These are phyloP conservation scores for Macquaria ambigua DNA, from an alignment of 2,113 vertebrate genomes.

Conservation along the genomic window DNA sequence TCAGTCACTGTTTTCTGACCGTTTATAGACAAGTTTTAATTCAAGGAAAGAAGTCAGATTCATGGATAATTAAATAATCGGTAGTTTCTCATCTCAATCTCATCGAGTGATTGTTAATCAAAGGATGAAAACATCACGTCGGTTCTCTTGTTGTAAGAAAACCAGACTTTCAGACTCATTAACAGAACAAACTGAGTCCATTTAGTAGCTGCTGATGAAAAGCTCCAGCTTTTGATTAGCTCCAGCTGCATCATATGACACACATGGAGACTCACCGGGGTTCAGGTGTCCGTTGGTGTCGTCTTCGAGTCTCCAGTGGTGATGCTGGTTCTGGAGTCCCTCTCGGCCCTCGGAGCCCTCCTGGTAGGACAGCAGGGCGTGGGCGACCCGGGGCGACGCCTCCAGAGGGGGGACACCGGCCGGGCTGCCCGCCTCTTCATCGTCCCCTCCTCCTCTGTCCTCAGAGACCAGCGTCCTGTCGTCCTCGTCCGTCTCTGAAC, in stretches of 20 bases:
- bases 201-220: too few relatives aligned
- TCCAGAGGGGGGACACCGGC: constrained; percentile 88
- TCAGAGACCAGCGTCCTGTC: constrained; percentile 92
- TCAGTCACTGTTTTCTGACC: too few relatives aligned
- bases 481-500: constrained; percentile 95
- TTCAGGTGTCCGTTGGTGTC: constrained; percentile 88
- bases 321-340: constrained; percentile 82
- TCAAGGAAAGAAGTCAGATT: too few relatives aligned
- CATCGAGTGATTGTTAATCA: too few relatives aligned
- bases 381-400: constrained; percentile 89
- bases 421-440: constrained; percentile 90
- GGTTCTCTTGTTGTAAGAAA: too few relatives aligned
- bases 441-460: constrained; percentile 74
- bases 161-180: too few relatives aligned
- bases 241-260: too few relatives aligned
- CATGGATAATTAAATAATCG: too few relatives aligned
- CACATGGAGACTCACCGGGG: constrained; percentile 84
- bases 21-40: not conserved
- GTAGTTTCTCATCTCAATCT: too few relatives aligned
- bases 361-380: constrained; percentile 87
- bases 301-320: constrained; percentile 87
- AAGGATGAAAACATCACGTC: too few relatives aligned
- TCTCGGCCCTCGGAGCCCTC: constrained; percentile 89
- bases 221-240: too few relatives aligned
- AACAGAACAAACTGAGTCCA: too few relatives aligned